phyloP scores from a whole-genome alignment of 2,888 invertebrate species.

The Lissocephala sabroskyi region DNA sequence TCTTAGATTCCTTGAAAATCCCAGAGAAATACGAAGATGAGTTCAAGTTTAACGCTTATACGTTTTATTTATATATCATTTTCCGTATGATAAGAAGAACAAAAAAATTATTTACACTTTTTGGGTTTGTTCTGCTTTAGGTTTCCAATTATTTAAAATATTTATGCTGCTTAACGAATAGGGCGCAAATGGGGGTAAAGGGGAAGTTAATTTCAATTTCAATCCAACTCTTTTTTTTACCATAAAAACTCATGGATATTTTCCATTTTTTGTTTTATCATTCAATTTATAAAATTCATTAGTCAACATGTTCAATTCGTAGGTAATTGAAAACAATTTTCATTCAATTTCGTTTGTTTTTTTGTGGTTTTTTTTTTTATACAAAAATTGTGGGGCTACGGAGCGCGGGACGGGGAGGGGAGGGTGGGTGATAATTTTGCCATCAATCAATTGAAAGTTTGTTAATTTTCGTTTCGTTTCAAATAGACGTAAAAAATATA shows the following conservation, averaged over 20 bases:
- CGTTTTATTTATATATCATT: constrained; percentile 52
- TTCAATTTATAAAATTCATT: too few relatives aligned
- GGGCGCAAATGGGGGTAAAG: neutral
- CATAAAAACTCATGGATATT: constrained; percentile 16
- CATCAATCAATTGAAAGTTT: neutral
- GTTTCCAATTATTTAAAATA: neutral
- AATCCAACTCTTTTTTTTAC: neutral
- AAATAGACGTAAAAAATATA: constrained; percentile 46
- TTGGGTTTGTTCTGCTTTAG: constrained; percentile 13
- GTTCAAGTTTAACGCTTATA: constrained; percentile 36
- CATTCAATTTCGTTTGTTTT: too few relatives aligned
- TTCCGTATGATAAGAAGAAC: constrained; percentile 53
- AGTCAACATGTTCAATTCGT: too few relatives aligned
- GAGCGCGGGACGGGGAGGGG: too few relatives aligned
- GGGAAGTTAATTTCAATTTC: neutral
- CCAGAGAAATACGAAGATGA: too few relatives aligned
- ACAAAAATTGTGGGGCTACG: too few relatives aligned
- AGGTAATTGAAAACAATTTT: too few relatives aligned
- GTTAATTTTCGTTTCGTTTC: neutral
- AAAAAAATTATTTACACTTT: constrained; percentile 38
- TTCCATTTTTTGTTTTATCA: neutral
- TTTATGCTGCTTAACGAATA: neutral
- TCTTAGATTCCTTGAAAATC: too few relatives aligned
- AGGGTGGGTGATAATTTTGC: too few relatives aligned
- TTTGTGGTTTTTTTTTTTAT: too few relatives aligned